Evolutionary conservation across 1,140 invertebrate genomes (phyloP), one percentile per base, ranked within the genome.

Genomic region (Drosophila dunni): DNA sequence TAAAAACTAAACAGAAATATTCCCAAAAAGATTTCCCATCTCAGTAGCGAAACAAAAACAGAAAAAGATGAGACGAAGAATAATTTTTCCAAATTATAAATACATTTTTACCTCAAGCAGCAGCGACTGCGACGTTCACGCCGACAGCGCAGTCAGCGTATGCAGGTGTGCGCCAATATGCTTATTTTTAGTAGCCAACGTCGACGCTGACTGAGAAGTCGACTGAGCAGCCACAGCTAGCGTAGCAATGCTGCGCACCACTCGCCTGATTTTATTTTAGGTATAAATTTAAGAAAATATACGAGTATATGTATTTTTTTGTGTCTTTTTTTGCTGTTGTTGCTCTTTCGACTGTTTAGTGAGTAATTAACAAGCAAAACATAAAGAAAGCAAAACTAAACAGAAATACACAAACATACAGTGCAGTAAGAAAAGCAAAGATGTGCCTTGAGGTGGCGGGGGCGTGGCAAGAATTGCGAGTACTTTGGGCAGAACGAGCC

Each of bases 61-160:
- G 44, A 34, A 15, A 8, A 20, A 54, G 20, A 34, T 5, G 48
- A 42, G 77, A 66, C 73, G 61, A 79, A 74, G 89, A 84, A 78
- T 78, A 57, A 72, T 81, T 81, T 84, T 88, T 88, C 83, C 84
- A 88, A 89, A 88, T 88, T 88, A 84, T 75, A 88, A 88, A 88
- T 88, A 88, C 11, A 89, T 88, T 88, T 88, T 89, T 88, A 88
- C 83, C 83, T 88, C 83, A 89, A 70, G 50, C 29, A 34, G 7
- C 45, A 15, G 60, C 24, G 38, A 53, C 67, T 17, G 42, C 40
- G 71, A 20, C 5, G 60, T 34, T 20, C 6, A 29, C 45, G 60
- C 56, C 34, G 34, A 7, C 65, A 65, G 73, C 57, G 68, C 60
- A 15, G 60, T 33, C 61, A n/a, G 15, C 58, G 65, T 75, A 79